A percentile compares a stretch with the other conserved stretches of the same genome.
phyloP scores from a whole-genome alignment of 2,797 vertebrate species.

The Myotis findleyi region DNA sequence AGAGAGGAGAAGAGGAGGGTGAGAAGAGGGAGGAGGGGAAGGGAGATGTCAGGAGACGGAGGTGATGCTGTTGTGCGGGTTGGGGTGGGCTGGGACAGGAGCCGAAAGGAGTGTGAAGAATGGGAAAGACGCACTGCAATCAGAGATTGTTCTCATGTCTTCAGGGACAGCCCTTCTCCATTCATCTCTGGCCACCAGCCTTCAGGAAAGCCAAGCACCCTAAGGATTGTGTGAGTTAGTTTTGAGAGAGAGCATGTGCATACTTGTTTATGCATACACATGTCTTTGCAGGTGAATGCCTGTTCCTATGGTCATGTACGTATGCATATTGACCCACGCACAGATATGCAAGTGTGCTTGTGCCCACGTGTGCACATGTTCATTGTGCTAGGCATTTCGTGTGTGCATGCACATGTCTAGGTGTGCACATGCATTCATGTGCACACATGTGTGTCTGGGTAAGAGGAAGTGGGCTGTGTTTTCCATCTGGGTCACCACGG shows the following conservation, averaged over 20 bases:
- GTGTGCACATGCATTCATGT: too few relatives aligned
- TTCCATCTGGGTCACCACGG: not conserved
- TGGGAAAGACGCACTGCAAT: accelerated
- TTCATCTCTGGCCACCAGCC: not conserved
- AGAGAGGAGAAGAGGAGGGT: not conserved
- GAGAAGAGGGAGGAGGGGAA: not conserved
- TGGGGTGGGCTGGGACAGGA: not conserved
- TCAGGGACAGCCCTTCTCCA: not conserved
- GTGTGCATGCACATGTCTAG: not conserved
- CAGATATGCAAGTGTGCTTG: not conserved
- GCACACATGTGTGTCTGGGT: not conserved
- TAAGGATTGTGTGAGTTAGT: too few relatives aligned
- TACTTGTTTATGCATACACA: accelerated
- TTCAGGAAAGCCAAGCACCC: not conserved
- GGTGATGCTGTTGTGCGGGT: too few relatives aligned
- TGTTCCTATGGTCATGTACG: accelerated
- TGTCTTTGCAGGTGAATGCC: not conserved
- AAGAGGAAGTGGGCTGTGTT: not conserved
- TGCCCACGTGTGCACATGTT: accelerated
- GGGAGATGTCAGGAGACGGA: not conserved
- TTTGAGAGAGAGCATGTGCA: too few relatives aligned
- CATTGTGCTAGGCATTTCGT: too few relatives aligned
- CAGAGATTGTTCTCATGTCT: not conserved
- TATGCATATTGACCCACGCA: accelerated
- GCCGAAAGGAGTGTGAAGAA: not conserved